phyloP scores from a whole-genome alignment of 1,140 invertebrate genomes.

The Leptinotarsa undecemlineata region DNA sequence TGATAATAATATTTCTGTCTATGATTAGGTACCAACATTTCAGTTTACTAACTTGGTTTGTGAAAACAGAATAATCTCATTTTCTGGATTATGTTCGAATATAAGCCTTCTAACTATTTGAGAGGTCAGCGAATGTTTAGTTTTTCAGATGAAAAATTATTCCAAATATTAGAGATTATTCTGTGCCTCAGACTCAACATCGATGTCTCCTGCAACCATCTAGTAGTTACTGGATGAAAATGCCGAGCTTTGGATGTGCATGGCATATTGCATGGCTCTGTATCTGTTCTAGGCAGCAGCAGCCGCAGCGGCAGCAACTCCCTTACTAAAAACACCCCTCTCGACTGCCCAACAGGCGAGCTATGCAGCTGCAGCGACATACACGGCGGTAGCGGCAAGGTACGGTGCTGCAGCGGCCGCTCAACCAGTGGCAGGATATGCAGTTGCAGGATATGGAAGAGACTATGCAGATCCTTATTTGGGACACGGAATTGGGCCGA shows the following conservation, averaged over 20 bases:
- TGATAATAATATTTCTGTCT: no score
- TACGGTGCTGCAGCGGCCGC: slow-evolving; percentile 70
- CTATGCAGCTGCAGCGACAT: slow-evolving; percentile 80
- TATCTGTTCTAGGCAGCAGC: slow-evolving; percentile 67
- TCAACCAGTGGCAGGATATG: slow-evolving; percentile 67
- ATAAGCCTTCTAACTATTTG: no score
- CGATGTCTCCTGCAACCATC: no score
- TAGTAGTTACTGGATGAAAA: no score
- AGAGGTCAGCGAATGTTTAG: no score
- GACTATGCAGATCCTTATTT: slow-evolving; percentile 94
- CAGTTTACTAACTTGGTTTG: no score
- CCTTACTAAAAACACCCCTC: slow-evolving; percentile 59
- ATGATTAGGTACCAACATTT: no score
- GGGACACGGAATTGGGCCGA: slow-evolving; percentile 93
- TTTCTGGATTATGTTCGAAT: no score
- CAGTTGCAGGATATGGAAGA: slow-evolving; percentile 79
- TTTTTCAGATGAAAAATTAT: no score
- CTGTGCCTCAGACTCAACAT: no score
- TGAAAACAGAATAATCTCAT: no score
- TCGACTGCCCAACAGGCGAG: slow-evolving; percentile 73
- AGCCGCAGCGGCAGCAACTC: slow-evolving; percentile 67
- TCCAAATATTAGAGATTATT: no score
- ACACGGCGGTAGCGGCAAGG: slow-evolving; percentile 79
- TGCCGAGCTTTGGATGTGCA: slow-evolving; percentile 55
- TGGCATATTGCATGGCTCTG: slow-evolving; percentile 57